Base-by-base conservation (phyloP, 2,797 vertebrate genomes). In the Chelidonichthys spinosus region DNA sequence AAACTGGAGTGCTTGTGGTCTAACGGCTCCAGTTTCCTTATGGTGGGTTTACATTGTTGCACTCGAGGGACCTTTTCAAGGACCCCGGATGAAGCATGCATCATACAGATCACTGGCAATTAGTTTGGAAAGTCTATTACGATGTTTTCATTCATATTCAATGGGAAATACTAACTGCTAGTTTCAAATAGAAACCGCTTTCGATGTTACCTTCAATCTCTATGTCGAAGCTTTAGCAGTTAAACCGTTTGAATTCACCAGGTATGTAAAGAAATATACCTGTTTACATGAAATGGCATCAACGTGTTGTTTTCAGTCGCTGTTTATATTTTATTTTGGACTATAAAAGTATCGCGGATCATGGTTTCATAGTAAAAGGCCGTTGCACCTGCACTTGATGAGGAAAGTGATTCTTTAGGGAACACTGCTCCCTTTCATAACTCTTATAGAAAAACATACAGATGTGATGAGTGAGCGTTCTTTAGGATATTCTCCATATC, bases 21-120 rank as follows among this genome's bases (percentile, higher is more conserved):
- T 25, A 1, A 25, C 25, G 25, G 25, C 1, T 25, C 25, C 25
- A 25, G 50, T 58, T 83, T 72, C 71, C 64, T 63, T 71, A 47
- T 68, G 36, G 70, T 15, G 64, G 67, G 53, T 83, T 74, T 81
- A 66, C 59, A 43, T 52, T 75, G 63, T 81, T 74, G 52, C 60
- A 69, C 78, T 76, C 63, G 0, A 69, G 80, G 64, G 84, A 47
- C 65, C 75, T 44, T 79, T 86, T 84, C 40, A 74, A 68, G 82
- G 66, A 72, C 1, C 32, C 78, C 44, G 81, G 79, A 74, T 81
- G 75, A 84, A 77, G 78, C 74, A 74, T 81, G 64, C 60, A 61
- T 78, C 65, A 78, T 84, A 81, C 85, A 83, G 53, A 79, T 78
- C 50, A 78, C 43, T 82, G 77, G 71, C 70, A 60, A 76, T 87